These are phyloP conservation scores for Panonychus citri DNA, from an alignment of 1,140 invertebrate species.

Conservation along the genomic window DNA sequence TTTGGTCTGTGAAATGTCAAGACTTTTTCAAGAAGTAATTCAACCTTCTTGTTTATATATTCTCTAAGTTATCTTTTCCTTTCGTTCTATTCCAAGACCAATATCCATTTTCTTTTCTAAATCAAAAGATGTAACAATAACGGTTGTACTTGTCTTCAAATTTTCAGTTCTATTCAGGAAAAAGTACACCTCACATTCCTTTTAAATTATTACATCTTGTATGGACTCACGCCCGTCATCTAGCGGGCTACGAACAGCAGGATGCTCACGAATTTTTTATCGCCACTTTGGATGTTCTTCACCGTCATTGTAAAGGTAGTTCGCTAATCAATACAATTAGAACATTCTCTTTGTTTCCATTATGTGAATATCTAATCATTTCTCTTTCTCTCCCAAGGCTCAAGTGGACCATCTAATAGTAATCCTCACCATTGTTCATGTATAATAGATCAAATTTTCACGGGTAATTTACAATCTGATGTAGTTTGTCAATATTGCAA, in stretches of 20 bases:
- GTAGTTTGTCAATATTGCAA: constrained; percentile 85
- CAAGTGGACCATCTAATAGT: constrained; percentile 22
- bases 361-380: not conserved
- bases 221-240: constrained; percentile 82
- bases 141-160: not conserved
- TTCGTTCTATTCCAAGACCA: constrained; percentile 39
- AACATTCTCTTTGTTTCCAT: not conserved
- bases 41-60: constrained; percentile 2
- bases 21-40: constrained; percentile 28
- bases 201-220: constrained; percentile 73
- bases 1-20: constrained; percentile 75
- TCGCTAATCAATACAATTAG: not conserved
- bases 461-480: constrained; percentile 82
- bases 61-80: constrained; percentile 13
- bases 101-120: not conserved
- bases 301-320: constrained; percentile 42
- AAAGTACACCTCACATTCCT: constrained; percentile 58
- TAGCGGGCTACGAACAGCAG: constrained; percentile 90
- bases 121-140: constrained; percentile 1
- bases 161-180: constrained; percentile 66
- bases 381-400: constrained; percentile 16
- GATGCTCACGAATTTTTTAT: constrained; percentile 98
- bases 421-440: constrained; percentile 59
- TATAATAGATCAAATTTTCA: constrained; percentile 94
- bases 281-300: constrained; percentile 70